Base-by-base conservation (phyloP, 2,113 vertebrate genomes). In the Puffinus mauretanicus region DNA sequence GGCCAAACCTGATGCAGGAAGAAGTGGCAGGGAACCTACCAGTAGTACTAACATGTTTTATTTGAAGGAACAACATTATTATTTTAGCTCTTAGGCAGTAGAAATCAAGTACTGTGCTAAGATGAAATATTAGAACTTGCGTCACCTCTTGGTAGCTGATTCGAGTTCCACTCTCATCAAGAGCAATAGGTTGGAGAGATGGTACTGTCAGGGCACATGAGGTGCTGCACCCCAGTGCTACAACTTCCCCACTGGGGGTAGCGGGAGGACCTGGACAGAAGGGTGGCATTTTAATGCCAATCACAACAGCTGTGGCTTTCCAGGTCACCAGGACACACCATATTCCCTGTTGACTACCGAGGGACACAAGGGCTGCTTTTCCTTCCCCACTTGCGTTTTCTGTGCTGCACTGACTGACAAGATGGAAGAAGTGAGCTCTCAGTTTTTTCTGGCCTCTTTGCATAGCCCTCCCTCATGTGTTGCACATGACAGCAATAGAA, bases 121-220 rank as follows among this genome's bases (percentile, higher is more conserved):
- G 21, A 52, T 36, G 34, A 61, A 83, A 36, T 42, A 16, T 40
- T 13, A 55, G 46, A 79, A 61, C n/a, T 51, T 69, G 10, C 32
- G 67, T 20, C 42, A 64, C 18, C 3, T 40, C 12, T 40, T 75
- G 10, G n/a, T 15, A 69, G 14, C 11, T 42, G 22, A 60, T 78
- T 71, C 3, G 7, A 66, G 24, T 32, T 64, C 9, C 32, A 24
- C 7, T 78, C 46, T 77, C 38, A 54, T 26, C 40, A 46, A 64
- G 70, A 69, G 18, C 13, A 62, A 32, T 2, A 21, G 44, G 10
- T 29, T 14, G 26, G 16, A 73, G 40, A 65, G 5, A 32, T 30
- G 11, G 17, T 20, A 42, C 7, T 46, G 4, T 77, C 19, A 52
- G 10, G 10, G 52, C 5, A 13, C 7, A 55, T 0, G 1, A 19